Conservation (phyloP, 1,140 invertebrate species). For the Drosophila eugracilis region DNA sequence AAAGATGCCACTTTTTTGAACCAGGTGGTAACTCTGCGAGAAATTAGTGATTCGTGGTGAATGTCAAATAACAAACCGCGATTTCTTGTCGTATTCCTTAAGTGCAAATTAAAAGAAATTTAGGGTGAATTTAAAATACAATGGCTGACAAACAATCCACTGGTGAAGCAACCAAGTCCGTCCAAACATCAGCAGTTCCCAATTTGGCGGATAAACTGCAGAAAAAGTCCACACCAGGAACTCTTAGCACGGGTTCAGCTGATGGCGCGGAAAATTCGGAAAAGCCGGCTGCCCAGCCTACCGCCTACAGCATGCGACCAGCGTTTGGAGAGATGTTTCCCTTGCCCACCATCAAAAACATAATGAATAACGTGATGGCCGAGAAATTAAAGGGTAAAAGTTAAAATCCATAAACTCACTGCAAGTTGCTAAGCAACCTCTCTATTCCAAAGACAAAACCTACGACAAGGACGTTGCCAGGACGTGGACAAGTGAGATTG, state of each 20-base stretch:
- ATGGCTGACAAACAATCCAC: constrained; percentile 29
- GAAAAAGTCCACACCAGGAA: constrained; percentile 1
- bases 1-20: constrained; percentile 2
- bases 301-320: constrained; percentile 72
- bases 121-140: background rate
- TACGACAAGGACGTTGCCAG: constrained; percentile 63
- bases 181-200: background rate
- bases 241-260: background rate
- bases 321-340: constrained; percentile 73
- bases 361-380: constrained; percentile 61
- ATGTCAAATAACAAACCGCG: constrained; percentile 1
- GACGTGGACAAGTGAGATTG: constrained; percentile 63
- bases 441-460: constrained; percentile 48
- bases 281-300: constrained; percentile 26
- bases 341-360: constrained; percentile 56
- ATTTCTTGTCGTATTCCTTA: background rate
- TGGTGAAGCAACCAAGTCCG: constrained; percentile 2
- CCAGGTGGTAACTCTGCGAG: background rate
- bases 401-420: constrained; percentile 10
- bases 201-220: constrained; percentile 8
- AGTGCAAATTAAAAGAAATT: background rate
- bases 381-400: constrained; percentile 64
- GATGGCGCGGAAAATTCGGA: constrained; percentile 35
- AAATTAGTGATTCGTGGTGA: background rate
- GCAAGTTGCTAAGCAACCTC: constrained; percentile 51